These are phyloP conservation scores for Drosophila colorata DNA, from an alignment of 2,888 invertebrate species.

Conservation along the genomic window DNA sequence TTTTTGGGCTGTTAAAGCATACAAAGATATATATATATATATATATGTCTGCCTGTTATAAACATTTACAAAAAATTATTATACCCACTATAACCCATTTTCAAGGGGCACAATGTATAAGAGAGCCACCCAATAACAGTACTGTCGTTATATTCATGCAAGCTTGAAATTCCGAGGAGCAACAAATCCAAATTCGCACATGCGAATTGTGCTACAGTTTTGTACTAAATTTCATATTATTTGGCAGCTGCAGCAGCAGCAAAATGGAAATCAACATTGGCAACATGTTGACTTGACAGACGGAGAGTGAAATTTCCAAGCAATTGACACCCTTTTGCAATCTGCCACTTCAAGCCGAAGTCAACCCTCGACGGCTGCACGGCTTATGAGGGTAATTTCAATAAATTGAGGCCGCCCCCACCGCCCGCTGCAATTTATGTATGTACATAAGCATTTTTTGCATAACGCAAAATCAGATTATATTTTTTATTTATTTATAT, in stretches of 20 bases:
- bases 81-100: neutral
- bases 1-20: too few relatives aligned
- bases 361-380: conserved; percentile 52
- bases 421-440: conserved; percentile 10
- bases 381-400: conserved; percentile 76
- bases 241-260: conserved; percentile 54
- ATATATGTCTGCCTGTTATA: too few relatives aligned
- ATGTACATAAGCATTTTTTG: conserved; percentile 57
- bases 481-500: conserved; percentile 25
- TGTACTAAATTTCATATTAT: conserved; percentile 62
- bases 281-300: conserved; percentile 83
- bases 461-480: conserved; percentile 71
- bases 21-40: too few relatives aligned
- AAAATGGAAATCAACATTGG: conserved; percentile 56
- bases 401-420: conserved; percentile 61
- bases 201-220: conserved; percentile 42
- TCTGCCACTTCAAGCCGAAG: conserved; percentile 55
- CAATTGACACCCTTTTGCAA: conserved; percentile 79
- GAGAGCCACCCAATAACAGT: conserved; percentile 22
- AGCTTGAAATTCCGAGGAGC: neutral
- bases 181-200: conserved; percentile 28
- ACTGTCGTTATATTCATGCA: conserved; percentile 7
- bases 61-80: neutral
- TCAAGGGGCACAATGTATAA: neutral
- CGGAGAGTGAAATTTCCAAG: conserved; percentile 54